Conservation (phyloP, 2,888 invertebrate species). For the Mycalesis mineus region DNA sequence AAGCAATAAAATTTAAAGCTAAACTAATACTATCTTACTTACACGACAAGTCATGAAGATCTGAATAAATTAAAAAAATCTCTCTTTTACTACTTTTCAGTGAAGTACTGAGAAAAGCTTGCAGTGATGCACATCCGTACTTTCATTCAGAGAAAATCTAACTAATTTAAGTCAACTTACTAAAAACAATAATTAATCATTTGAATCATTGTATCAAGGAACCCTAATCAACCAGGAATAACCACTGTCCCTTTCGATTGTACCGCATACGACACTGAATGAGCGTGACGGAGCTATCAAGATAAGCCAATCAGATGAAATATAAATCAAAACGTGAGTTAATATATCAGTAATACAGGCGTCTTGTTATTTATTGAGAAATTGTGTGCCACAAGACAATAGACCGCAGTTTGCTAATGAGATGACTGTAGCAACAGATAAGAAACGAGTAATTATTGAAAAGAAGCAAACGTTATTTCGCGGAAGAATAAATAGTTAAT, state of each 20-base stretch:
- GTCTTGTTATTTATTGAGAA: slow-evolving; percentile 61
- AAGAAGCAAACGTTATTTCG: too few species aligned
- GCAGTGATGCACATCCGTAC: too few species aligned
- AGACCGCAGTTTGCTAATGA: not conserved
- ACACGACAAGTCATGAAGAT: too few species aligned
- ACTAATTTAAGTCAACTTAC: too few species aligned
- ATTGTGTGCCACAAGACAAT: slow-evolving; percentile 28
- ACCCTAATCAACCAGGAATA: slow-evolving; percentile 39
- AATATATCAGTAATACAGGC: slow-evolving; percentile 57
- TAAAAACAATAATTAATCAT: too few species aligned
- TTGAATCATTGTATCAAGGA: not conserved
- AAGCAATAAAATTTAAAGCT: too few species aligned
- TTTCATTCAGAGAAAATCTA: too few species aligned
- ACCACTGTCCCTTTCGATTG: slow-evolving; percentile 44
- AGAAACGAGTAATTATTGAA: not conserved
- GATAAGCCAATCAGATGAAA: slow-evolving; percentile 62
- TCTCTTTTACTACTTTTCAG: too few species aligned
- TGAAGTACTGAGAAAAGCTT: too few species aligned
- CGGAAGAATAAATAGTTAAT: too few species aligned
- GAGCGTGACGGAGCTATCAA: slow-evolving; percentile 61
- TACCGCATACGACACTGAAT: slow-evolving; percentile 34
- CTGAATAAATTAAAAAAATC: too few species aligned
- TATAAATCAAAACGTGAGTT: slow-evolving; percentile 57
- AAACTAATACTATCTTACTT: too few species aligned
- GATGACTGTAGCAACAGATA: not conserved